Conservation (phyloP, 2,797 vertebrate genomes). For the Semaprochilodus insignis region DNA sequence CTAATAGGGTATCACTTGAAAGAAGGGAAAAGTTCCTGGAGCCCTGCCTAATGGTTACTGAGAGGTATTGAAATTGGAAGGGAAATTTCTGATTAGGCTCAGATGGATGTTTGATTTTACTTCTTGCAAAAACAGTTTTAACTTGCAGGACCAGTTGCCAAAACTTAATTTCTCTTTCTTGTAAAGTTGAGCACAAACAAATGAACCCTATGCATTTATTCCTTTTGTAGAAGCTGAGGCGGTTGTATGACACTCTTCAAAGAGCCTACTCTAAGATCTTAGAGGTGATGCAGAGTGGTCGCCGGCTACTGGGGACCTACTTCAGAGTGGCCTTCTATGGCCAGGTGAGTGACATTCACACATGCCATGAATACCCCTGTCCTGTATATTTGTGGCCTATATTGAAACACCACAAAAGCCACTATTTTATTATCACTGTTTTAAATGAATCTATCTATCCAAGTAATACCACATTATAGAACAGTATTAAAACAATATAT, state of each 20-base stretch:
- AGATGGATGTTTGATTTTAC: not conserved
- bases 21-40: slow-evolving; percentile 6
- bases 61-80: not conserved
- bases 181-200: not conserved
- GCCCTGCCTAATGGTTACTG: not conserved
- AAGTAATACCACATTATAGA: not conserved
- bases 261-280: slow-evolving; percentile 94
- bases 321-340: slow-evolving; percentile 98
- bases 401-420: not conserved
- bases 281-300: slow-evolving; percentile 91
- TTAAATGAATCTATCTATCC: not conserved
- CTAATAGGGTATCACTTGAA: slow-evolving; percentile 13
- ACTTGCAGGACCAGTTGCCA: not conserved
- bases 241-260: slow-evolving; percentile 92
- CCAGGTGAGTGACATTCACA: slow-evolving; percentile 83
- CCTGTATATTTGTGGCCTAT: not conserved
- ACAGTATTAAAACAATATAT: not conserved
- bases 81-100: not conserved
- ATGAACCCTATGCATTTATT: not conserved
- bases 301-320: slow-evolving; percentile 92
- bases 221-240: slow-evolving; percentile 88
- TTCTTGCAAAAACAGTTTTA: not conserved
- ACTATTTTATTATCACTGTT: not conserved
- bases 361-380: not conserved
- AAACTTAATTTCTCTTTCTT: not conserved